phyloP scores from a whole-genome alignment of 2,797 vertebrate species.

The Trichosurus vulpecula region DNA sequence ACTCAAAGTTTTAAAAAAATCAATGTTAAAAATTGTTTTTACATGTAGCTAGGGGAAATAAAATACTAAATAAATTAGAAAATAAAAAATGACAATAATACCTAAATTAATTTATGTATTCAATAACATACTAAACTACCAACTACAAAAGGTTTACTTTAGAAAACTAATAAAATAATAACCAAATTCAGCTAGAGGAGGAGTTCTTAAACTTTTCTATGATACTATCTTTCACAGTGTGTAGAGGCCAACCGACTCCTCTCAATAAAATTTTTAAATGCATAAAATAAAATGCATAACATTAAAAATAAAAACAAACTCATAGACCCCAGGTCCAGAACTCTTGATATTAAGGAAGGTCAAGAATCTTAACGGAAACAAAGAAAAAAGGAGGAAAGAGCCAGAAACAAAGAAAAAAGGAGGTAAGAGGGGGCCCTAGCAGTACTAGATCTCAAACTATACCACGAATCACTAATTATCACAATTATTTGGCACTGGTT shows the following conservation, averaged over 20 bases:
- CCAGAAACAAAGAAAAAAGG: not conserved
- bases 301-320: not conserved
- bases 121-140: not conserved
- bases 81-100: no score
- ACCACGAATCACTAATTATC: not conserved
- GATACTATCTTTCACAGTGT: not conserved
- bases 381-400: not conserved
- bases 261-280: not conserved
- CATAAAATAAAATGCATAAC: no score
- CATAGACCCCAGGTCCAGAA: not conserved
- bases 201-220: not conserved
- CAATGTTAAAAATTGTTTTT: no score
- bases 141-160: not conserved
- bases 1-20: no score
- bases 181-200: not conserved
- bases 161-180: not conserved
- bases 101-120: not conserved
- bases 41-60: no score
- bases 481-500: not conserved
- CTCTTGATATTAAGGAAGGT: not conserved
- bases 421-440: not conserved
- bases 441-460: not conserved
- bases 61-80: no score
- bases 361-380: not conserved
- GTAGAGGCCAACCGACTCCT: not conserved